phyloP scores from a whole-genome alignment of 2,113 vertebrate species.

The Sus scrofa region DNA sequence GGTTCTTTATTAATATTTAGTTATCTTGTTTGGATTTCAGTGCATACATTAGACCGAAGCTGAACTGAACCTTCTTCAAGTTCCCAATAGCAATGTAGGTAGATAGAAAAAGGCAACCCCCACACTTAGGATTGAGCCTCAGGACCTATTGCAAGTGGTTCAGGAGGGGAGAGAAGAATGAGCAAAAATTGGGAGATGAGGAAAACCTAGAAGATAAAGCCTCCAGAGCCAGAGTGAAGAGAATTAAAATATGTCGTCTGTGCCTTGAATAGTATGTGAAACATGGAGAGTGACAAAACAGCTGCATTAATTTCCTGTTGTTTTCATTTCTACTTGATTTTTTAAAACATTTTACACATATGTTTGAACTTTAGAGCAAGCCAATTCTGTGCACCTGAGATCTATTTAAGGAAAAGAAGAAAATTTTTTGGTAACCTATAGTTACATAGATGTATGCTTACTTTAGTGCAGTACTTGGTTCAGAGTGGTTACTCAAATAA shows the following conservation, averaged over 20 bases:
- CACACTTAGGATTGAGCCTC: not conserved
- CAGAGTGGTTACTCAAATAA: not conserved
- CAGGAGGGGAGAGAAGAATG: not conserved
- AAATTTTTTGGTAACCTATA: not conserved
- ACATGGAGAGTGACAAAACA: not conserved
- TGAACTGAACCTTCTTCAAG: not conserved
- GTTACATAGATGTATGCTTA: not conserved
- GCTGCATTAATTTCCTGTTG: not conserved
- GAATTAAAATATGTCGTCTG: not conserved
- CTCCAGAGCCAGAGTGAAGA: not conserved
- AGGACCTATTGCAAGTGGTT: not conserved
- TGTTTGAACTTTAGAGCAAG: conserved; percentile 25
- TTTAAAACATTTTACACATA: not conserved
- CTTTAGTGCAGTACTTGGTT: not conserved
- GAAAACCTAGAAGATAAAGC: not conserved
- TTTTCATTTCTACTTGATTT: conserved; percentile 33
- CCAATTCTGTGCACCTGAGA: conserved; percentile 28
- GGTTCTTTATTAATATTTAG: conserved; percentile 39
- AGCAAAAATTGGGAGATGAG: not conserved
- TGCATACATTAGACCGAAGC: not conserved
- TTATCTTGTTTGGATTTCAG: conserved; percentile 29
- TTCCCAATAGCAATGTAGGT: not conserved
- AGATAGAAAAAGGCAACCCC: not conserved
- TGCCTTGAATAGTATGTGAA: not conserved
- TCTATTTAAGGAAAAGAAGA: conserved; percentile 25